A percentile compares a stretch with the other conserved stretches of the same genome.
Conservation (phyloP, 2,797 vertebrate species). For the Chaenodraco wilsoni region DNA sequence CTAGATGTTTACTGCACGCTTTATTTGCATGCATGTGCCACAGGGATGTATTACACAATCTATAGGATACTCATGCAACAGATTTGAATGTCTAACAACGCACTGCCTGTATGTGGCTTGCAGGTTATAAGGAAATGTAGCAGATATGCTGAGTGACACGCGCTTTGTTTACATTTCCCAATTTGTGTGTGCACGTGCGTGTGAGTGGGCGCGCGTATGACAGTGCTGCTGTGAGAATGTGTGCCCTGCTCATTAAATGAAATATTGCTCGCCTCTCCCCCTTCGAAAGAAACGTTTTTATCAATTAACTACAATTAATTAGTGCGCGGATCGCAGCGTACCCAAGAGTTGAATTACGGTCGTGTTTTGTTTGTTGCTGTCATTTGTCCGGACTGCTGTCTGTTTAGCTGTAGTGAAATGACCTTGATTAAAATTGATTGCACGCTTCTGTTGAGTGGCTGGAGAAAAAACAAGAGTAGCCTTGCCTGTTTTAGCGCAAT, state of each 20-base stretch:
- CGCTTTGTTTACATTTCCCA: slow-evolving; percentile 68
- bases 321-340: background rate
- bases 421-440: slow-evolving; percentile 75
- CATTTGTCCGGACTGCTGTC: background rate
- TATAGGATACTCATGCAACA: slow-evolving; percentile 25
- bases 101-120: slow-evolving; percentile 2
- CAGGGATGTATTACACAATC: slow-evolving; percentile 19
- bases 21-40: slow-evolving; percentile 32
- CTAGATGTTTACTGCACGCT: slow-evolving; percentile 14
- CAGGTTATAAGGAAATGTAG: slow-evolving; percentile 26
- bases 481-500: slow-evolving; percentile 40
- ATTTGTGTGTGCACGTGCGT: slow-evolving; percentile 8
- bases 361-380: background rate
- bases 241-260: slow-evolving; percentile 32
- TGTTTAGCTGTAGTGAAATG: slow-evolving; percentile 45
- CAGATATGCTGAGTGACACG: slow-evolving; percentile 24
- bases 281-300: slow-evolving; percentile 8
- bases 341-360: slow-evolving; percentile 13
- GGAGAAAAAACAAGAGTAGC: slow-evolving; percentile 31
- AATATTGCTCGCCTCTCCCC: slow-evolving; percentile 12
- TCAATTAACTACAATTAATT: slow-evolving; percentile 54
- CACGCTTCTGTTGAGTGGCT: slow-evolving; percentile 37
- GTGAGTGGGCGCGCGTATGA: background rate
- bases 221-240: background rate
- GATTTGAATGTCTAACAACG: slow-evolving; percentile 15